These are phyloP conservation scores for Tetropium fuscum DNA, from an alignment of 2,888 invertebrate species.

Conservation along the genomic window DNA sequence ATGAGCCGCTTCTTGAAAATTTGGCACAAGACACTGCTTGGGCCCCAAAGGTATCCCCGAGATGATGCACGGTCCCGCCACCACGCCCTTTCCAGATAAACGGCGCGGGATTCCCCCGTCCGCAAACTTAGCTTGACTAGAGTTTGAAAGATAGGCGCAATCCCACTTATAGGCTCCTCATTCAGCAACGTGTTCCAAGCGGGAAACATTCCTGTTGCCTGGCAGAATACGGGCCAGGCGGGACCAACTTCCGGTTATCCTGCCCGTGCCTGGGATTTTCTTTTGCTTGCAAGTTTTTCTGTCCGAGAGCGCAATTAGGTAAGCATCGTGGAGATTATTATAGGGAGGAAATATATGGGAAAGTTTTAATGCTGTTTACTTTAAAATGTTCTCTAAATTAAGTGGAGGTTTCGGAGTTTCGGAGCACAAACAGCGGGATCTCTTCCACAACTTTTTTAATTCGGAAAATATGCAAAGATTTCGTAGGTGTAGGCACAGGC, in stretches of 20 bases:
- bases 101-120: slow-evolving; percentile 41
- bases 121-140: slow-evolving; percentile 36
- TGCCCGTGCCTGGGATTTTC: slow-evolving; percentile 11
- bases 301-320: slow-evolving; percentile 15
- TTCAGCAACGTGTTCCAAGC: not conserved
- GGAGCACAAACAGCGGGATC: not conserved
- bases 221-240: slow-evolving; percentile 2
- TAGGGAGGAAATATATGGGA: slow-evolving; percentile 8
- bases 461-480: not conserved
- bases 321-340: slow-evolving; percentile 21
- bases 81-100: slow-evolving; percentile 18
- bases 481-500: not conserved
- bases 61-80: slow-evolving; percentile 11
- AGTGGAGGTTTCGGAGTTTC: slow-evolving; percentile 2
- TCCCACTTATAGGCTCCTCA: not conserved
- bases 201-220: not conserved
- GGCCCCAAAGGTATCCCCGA: slow-evolving; percentile 4
- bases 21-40: slow-evolving; percentile 9
- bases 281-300: slow-evolving; percentile 10
- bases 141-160: slow-evolving; percentile 3
- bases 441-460: slow-evolving; percentile 6
- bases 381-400: slow-evolving; percentile 18
- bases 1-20: slow-evolving; percentile 14
- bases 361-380: slow-evolving; percentile 20
- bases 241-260: slow-evolving; percentile 8